Percentiles rank a stretch among this genome's conserved stretches.
These are phyloP conservation scores for Plecturocebus donacophilus DNA, from an alignment of 2,113 vertebrate genomes.

Conservation along the genomic window DNA sequence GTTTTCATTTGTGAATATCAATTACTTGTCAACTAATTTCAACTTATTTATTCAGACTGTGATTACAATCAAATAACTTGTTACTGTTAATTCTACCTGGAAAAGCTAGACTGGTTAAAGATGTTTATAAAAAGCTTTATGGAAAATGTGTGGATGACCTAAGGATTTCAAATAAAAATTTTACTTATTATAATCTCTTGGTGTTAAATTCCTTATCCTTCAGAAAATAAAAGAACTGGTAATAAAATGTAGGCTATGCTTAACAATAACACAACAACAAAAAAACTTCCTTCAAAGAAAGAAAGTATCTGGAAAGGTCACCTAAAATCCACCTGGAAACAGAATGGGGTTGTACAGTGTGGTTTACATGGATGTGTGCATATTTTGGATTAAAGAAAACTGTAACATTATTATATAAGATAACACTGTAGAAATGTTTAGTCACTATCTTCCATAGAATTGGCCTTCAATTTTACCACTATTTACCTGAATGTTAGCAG, in stretches of 20 bases:
- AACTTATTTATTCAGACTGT: slow-evolving; percentile 38
- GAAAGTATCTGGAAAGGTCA: slow-evolving; percentile 9
- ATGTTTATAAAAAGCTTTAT: slow-evolving; percentile 50
- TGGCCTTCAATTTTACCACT: background rate
- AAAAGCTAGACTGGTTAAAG: slow-evolving; percentile 11
- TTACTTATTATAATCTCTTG: slow-evolving; percentile 50
- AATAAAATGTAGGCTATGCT: slow-evolving; percentile 50
- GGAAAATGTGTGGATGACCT: slow-evolving; percentile 49
- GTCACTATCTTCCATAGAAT: background rate
- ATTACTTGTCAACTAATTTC: slow-evolving; percentile 15
- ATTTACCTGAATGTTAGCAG: background rate
- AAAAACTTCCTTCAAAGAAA: slow-evolving; percentile 40
- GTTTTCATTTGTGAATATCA: slow-evolving; percentile 33
- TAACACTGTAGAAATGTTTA: background rate
- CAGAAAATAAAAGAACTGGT: slow-evolving; percentile 7
- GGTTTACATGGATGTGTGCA: background rate
- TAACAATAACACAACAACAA: background rate
- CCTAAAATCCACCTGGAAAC: background rate
- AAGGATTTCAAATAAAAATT: slow-evolving; percentile 72
- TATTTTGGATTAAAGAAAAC: slow-evolving; percentile 34
- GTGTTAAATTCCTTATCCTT: slow-evolving; percentile 53
- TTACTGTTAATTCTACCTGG: slow-evolving; percentile 30
- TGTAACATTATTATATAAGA: background rate
- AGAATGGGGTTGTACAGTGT: background rate
- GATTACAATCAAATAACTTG: slow-evolving; percentile 48